A percentile compares a stretch with the other conserved stretches of the same genome.
Evolutionary conservation across 2,113 vertebrate genomes (phyloP).

Genomic region (Pelusios castaneus): DNA sequence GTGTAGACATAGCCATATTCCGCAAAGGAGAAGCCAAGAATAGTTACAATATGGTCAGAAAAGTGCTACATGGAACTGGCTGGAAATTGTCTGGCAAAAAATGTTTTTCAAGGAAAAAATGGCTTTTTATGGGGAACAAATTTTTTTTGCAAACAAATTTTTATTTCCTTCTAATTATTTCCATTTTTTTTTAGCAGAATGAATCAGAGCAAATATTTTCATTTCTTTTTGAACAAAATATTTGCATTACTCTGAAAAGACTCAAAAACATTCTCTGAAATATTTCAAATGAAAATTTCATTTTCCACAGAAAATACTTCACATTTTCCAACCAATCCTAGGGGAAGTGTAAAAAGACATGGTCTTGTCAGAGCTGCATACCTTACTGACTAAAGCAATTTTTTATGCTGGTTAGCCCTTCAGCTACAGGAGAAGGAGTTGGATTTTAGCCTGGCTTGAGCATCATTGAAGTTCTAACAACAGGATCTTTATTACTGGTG

Average conservation of each 20-base stretch:
- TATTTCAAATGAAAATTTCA: not conserved
- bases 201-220: not conserved
- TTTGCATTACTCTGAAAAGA: not conserved
- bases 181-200: not conserved
- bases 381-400: not conserved
- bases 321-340: not conserved
- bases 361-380: not conserved
- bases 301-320: not conserved
- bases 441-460: rapidly evolving
- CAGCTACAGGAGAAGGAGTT: not conserved
- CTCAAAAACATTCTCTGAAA: not conserved
- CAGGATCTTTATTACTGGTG: not conserved
- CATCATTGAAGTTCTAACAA: no score
- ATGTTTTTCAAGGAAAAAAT: not conserved
- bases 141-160: not conserved
- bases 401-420: not conserved
- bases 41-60: not conserved
- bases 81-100: not conserved
- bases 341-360: not conserved
- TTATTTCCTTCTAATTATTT: not conserved
- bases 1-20: no score
- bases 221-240: not conserved
- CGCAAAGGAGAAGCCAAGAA: not conserved
- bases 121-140: not conserved
- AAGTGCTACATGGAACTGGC: not conserved